phyloP scores from a whole-genome alignment of 2,888 invertebrate species.

The Macaria liturata region DNA sequence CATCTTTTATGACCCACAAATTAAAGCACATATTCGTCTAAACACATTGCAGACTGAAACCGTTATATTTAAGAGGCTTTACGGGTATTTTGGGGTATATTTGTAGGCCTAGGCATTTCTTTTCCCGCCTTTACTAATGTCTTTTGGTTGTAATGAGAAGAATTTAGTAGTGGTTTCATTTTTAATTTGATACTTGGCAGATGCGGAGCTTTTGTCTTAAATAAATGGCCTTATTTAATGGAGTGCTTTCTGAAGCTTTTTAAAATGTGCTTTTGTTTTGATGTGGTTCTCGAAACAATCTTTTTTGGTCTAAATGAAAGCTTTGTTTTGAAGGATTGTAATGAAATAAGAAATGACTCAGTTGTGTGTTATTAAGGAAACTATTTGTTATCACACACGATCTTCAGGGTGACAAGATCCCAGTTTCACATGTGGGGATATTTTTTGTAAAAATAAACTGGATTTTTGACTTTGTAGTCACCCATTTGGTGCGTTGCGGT shows the following conservation, averaged over 20 bases:
- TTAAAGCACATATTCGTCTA: conserved; percentile 54
- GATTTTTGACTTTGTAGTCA: conserved; percentile 13
- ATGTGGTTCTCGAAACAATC: conserved; percentile 19
- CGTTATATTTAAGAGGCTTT: conserved; percentile 16
- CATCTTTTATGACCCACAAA: conserved; percentile 41
- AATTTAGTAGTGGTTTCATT: conserved; percentile 66
- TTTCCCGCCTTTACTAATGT: conserved; percentile 73
- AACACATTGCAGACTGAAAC: conserved; percentile 10
- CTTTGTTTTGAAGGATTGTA: conserved; percentile 35
- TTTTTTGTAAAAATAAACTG: conserved; percentile 3
- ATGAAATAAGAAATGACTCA: conserved; percentile 53
- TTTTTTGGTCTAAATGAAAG: conserved; percentile 18
- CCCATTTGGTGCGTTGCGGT: conserved; percentile 19
- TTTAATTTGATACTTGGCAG: conserved; percentile 67
- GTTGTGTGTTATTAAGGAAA: conserved; percentile 47
- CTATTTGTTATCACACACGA: conserved; percentile 66
- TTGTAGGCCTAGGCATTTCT: conserved; percentile 73
- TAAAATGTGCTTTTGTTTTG: conserved; percentile 12
- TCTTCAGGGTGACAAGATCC: conserved; percentile 34
- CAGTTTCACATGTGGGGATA: conserved; percentile 2
- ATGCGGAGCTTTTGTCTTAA: conserved; percentile 43
- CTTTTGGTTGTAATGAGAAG: conserved; percentile 75
- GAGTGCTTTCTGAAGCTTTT: conserved; percentile 20
- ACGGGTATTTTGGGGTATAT: conserved; percentile 60
- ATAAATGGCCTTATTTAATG: conserved; percentile 25